Evolutionary conservation across 2,888 invertebrate genomes (phyloP), one percentile per base, ranked within the genome.

Genomic region (Cecidostiba fungosa): DNA sequence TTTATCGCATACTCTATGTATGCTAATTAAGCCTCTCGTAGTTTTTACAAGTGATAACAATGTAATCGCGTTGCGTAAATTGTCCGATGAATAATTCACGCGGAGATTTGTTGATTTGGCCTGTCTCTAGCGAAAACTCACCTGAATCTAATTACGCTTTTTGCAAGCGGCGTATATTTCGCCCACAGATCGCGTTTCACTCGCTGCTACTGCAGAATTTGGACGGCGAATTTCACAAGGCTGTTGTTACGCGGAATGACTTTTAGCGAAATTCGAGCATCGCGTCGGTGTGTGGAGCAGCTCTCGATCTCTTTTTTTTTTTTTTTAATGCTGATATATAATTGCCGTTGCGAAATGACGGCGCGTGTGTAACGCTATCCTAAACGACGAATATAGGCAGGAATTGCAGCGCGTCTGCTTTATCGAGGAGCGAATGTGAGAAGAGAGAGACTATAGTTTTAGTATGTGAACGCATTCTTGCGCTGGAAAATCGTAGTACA

Each of bases 241-340:
- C 23, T 12, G 12, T 54, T 12, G 54, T 70, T 77, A 54, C 76
- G 36, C 14, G 50, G 76, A 76, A 76, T 77, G 54, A 54, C 70
- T 36, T 82, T 82, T 54, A 82, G 70, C 77, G 70, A 82, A 77
- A 82, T 59, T 70, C 50, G 19, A 70, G 32, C 70, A 19, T 10
- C 16, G 16, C 29, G 76, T n/a, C 23, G 73, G 6, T 8, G 23
- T 59, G 6, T 8, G 5, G 54, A 54, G n/a, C 19, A 16, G 50
- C 50, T 50, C 50, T n/a, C 54, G 23, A 66, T 26, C 66, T 74
- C 23, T 32, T 32, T 72, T 43, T 39, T 72, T 39, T 39, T 32
- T 32, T 72, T 43, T 39, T 72, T 39, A 36, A 43, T 23, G 23
- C 14, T 72, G 39, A 72, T 39, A 43, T 39, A 70, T 43, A 70